Percentiles rank a stretch among this genome's conserved stretches.
These are phyloP conservation scores for Garra rufa DNA, from an alignment of 2,113 vertebrate species.

Conservation along the genomic window DNA sequence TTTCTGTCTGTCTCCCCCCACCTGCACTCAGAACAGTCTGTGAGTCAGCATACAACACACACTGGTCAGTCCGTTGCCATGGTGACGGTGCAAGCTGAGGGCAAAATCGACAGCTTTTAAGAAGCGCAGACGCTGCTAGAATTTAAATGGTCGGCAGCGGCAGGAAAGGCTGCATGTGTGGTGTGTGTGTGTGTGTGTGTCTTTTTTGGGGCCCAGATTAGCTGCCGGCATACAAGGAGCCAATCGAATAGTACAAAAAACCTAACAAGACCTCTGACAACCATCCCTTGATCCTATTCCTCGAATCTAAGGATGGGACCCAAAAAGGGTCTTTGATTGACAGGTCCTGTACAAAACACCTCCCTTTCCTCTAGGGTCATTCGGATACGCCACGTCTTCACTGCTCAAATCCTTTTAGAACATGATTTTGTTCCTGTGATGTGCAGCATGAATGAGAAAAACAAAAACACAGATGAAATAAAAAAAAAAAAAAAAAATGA, in stretches of 20 bases:
- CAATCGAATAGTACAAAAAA: slow-evolving; percentile 39
- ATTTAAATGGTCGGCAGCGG: slow-evolving; percentile 66
- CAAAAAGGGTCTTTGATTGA: not conserved
- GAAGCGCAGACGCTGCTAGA: slow-evolving; percentile 57
- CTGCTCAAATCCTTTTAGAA: slow-evolving; percentile 29
- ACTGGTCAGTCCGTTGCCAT: slow-evolving; percentile 70
- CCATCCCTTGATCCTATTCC: slow-evolving; percentile 2
- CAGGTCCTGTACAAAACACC: slow-evolving; percentile 13
- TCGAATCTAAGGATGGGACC: not conserved
- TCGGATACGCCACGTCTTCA: not conserved
- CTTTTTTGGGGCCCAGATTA: slow-evolving; percentile 29
- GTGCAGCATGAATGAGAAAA: slow-evolving; percentile 15
- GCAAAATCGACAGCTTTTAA: slow-evolving; percentile 63
- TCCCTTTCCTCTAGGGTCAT: not conserved
- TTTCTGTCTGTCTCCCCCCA: slow-evolving; percentile 42
- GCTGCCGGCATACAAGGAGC: slow-evolving; percentile 36
- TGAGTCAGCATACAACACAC: slow-evolving; percentile 70
- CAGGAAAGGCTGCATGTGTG: slow-evolving; percentile 18
- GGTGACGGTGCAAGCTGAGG: slow-evolving; percentile 65
- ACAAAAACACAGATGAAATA: not conserved
- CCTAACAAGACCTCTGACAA: not conserved
- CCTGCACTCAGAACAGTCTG: slow-evolving; percentile 54
- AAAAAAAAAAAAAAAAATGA: slow-evolving; percentile 4
- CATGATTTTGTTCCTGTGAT: slow-evolving; percentile 11
- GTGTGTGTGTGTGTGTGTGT: not conserved